These are phyloP conservation scores for Galeopsomyia nigrocyanea DNA, from an alignment of 2,888 invertebrate species.

Conservation along the genomic window DNA sequence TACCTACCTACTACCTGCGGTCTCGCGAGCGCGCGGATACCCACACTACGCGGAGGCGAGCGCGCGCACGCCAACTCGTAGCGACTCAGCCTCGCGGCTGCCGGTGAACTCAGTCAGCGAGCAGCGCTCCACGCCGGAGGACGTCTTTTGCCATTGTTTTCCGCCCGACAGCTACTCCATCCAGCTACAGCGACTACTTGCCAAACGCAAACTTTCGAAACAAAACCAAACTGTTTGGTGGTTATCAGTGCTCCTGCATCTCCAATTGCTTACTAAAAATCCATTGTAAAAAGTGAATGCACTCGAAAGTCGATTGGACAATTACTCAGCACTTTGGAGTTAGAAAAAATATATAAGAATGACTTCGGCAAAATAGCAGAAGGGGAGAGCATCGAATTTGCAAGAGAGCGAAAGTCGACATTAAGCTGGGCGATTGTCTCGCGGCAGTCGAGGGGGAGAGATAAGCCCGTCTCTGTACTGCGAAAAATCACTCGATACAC, in stretches of 20 bases:
- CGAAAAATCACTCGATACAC: background rate
- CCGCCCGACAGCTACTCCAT: too few relatives aligned
- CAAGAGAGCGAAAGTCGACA: background rate
- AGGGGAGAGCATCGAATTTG: too few relatives aligned
- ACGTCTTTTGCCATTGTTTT: background rate
- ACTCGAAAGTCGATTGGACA: too few relatives aligned
- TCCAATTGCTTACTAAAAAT: too few relatives aligned
- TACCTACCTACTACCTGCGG: slow-evolving; percentile 46
- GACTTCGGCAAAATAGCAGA: too few relatives aligned
- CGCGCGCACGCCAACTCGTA: slow-evolving; percentile 41
- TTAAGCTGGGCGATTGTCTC: background rate
- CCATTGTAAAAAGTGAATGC: too few relatives aligned
- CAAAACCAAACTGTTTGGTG: too few relatives aligned
- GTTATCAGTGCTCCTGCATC: too few relatives aligned
- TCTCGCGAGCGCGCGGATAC: slow-evolving; percentile 38
- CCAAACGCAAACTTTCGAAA: too few relatives aligned
- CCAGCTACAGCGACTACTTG: too few relatives aligned
- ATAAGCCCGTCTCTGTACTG: background rate
- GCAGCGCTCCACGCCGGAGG: slow-evolving; percentile 61
- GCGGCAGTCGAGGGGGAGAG: background rate
- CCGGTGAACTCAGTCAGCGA: slow-evolving; percentile 63
- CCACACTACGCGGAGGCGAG: slow-evolving; percentile 6
- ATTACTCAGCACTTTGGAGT: too few relatives aligned
- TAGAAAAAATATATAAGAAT: too few relatives aligned
- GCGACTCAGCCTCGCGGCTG: slow-evolving; percentile 50